These are phyloP conservation scores for Ornithoptera alexandrae DNA, from an alignment of 2,888 invertebrate species.

Conservation along the genomic window DNA sequence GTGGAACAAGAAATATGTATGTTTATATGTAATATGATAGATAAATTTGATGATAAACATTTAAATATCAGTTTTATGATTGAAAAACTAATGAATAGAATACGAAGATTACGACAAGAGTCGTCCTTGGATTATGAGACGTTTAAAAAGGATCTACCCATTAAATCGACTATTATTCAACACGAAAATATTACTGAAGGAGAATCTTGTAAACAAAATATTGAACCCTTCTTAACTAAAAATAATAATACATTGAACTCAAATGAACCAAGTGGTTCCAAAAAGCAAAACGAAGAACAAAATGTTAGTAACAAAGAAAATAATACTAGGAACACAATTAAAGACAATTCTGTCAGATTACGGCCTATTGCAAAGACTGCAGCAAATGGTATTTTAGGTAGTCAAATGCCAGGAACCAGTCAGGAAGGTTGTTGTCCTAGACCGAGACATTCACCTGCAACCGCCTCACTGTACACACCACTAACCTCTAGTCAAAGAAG, in stretches of 20 bases:
- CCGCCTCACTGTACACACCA: slow-evolving; percentile 9
- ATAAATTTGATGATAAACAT: slow-evolving; percentile 37
- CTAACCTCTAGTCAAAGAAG: slow-evolving; percentile 5
- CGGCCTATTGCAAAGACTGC: slow-evolving; percentile 23
- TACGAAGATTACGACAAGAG: slow-evolving; percentile 36
- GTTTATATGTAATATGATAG: slow-evolving; percentile 38
- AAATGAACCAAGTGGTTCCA: slow-evolving; percentile 9
- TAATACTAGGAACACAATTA: background rate
- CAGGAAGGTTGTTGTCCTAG: slow-evolving; percentile 10
- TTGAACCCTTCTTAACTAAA: background rate
- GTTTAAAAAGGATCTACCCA: slow-evolving; percentile 37
- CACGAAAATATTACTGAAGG: background rate
- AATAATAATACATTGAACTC: background rate
- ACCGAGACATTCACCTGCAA: slow-evolving; percentile 7
- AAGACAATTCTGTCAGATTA: slow-evolving; percentile 6
- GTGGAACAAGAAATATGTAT: slow-evolving; percentile 34
- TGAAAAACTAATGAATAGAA: slow-evolving; percentile 39
- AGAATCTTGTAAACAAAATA: background rate
- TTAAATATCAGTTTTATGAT: slow-evolving; percentile 46
- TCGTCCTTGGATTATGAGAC: slow-evolving; percentile 31
- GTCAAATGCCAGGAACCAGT: slow-evolving; percentile 41
- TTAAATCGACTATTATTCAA: slow-evolving; percentile 30
- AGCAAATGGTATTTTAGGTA: slow-evolving; percentile 34
- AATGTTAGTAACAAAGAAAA: background rate
- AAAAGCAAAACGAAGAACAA: slow-evolving; percentile 1